Evolutionary conservation across 1,140 invertebrate species (phyloP).

Genomic region (Orchesella cincta): DNA sequence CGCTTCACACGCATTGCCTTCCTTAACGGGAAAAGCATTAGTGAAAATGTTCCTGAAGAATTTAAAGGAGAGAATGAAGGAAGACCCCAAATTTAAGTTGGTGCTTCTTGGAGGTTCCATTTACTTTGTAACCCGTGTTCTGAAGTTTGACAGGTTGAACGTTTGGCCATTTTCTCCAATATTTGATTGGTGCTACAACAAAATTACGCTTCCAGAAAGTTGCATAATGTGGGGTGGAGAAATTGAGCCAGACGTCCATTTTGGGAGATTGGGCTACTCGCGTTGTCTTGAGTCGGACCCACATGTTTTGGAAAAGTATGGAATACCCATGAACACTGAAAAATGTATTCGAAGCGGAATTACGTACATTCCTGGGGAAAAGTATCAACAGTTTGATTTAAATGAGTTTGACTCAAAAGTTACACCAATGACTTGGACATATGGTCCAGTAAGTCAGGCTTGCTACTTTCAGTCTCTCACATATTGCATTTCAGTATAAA

Average conservation of each 20-base stretch:
- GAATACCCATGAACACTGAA: neutral
- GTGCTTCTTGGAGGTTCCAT: neutral
- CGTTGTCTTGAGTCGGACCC: neutral
- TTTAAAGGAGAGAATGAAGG: neutral
- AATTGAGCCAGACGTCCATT: neutral
- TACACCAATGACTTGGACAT: neutral
- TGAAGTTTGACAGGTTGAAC: neutral
- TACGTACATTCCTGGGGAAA: neutral
- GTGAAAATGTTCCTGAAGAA: neutral
- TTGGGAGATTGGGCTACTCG: neutral
- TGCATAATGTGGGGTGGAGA: neutral
- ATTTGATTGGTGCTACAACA: conserved; percentile 13
- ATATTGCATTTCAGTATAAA: neutral
- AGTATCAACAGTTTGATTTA: neutral
- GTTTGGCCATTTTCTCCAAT: neutral
- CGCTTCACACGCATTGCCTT: too few species aligned
- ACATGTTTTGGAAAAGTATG: conserved; percentile 12
- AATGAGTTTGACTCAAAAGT: conserved; percentile 10
- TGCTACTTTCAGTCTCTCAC: neutral
- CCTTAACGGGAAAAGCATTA: too few species aligned
- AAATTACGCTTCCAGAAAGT: neutral
- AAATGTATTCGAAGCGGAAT: neutral
- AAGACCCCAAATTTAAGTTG: neutral
- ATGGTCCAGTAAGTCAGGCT: neutral
- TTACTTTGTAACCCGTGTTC: neutral